These are phyloP conservation scores for Drosophila navojoa DNA, from an alignment of 1,140 invertebrate genomes.

Conservation along the genomic window DNA sequence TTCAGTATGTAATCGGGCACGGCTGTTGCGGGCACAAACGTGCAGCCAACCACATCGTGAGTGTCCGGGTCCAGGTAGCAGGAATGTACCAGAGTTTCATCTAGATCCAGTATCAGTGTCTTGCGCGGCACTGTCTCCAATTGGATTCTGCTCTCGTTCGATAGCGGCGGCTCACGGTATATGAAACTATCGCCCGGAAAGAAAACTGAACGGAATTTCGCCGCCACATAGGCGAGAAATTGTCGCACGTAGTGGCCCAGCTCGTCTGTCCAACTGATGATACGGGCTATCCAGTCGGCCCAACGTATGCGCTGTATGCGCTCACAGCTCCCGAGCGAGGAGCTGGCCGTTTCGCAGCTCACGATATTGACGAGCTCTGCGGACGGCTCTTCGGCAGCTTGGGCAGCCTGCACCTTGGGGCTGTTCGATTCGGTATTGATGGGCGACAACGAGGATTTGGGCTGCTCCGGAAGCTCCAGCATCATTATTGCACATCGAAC, in stretches of 20 bases:
- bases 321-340: not conserved
- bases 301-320: not conserved
- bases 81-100: slow-evolving; percentile 68
- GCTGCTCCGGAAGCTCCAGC: slow-evolving; percentile 10
- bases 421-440: not conserved
- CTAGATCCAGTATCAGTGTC: slow-evolving; percentile 55
- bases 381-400: not conserved
- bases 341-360: too few species aligned
- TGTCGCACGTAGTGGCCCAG: slow-evolving; percentile 26
- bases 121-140: slow-evolving; percentile 35
- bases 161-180: slow-evolving; percentile 40
- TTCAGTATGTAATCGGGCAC: slow-evolving; percentile 44
- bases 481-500: slow-evolving; percentile 18
- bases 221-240: slow-evolving; percentile 3
- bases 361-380: not conserved
- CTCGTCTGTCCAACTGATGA: not conserved
- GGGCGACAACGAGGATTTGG: slow-evolving; percentile 7
- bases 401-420: not conserved
- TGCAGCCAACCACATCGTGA: slow-evolving; percentile 37
- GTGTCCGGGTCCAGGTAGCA: slow-evolving; percentile 62
- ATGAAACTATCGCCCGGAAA: not conserved
- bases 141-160: not conserved
- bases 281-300: not conserved
- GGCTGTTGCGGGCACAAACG: slow-evolving; percentile 34
- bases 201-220: slow-evolving; percentile 3